These are phyloP conservation scores for Coptodon bakossiorum DNA, from an alignment of 2,113 vertebrate genomes.

Conservation along the genomic window DNA sequence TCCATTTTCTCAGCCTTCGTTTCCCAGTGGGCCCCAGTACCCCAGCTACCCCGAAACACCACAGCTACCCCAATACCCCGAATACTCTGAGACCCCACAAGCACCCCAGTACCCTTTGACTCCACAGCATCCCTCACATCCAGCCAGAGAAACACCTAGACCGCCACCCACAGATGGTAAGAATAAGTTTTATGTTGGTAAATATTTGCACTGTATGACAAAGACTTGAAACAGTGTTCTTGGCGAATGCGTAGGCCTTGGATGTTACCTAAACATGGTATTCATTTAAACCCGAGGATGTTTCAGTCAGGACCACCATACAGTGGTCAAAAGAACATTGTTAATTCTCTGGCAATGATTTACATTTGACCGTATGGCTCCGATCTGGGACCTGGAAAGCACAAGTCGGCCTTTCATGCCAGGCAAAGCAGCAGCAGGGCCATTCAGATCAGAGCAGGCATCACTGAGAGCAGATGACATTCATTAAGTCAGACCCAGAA, in stretches of 20 bases:
- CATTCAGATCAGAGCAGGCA: neutral
- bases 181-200: neutral
- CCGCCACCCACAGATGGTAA: slow-evolving; percentile 40
- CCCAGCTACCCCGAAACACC: slow-evolving; percentile 34
- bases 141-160: slow-evolving; percentile 15
- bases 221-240: neutral
- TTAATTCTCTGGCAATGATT: neutral
- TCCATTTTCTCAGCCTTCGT: slow-evolving; percentile 38
- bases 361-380: neutral
- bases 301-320: neutral
- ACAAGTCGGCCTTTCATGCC: neutral
- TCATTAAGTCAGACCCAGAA: neutral
- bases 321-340: neutral
- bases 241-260: neutral
- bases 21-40: neutral
- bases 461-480: neutral
- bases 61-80: slow-evolving; percentile 24
- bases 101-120: slow-evolving; percentile 14
- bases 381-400: neutral
- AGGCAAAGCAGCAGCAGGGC: neutral
- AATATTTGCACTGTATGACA: neutral
- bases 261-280: neutral
- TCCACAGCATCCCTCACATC: slow-evolving; percentile 26
- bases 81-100: slow-evolving; percentile 35
- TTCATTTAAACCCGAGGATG: neutral